Conservation (phyloP, 1,140 invertebrate species). For the Drosophila nebulosa region DNA sequence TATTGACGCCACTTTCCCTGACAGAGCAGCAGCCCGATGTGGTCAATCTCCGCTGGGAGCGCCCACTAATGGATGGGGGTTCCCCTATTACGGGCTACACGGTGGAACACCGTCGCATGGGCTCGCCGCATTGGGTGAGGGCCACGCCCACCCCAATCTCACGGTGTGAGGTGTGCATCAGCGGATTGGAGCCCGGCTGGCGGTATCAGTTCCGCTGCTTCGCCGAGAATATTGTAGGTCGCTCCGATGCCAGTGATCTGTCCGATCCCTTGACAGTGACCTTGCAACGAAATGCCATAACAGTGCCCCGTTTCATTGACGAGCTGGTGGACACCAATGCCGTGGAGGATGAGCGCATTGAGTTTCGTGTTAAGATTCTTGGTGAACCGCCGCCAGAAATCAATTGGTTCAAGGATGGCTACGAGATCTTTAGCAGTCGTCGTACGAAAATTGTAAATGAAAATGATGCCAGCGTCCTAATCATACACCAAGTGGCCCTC, state of each 20-base stretch:
- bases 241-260: conserved; percentile 89
- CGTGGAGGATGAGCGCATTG: conserved; percentile 90
- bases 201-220: conserved; percentile 94
- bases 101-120: conserved; percentile 90
- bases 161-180: conserved; percentile 87
- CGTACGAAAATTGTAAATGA: conserved; percentile 89
- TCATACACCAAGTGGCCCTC: conserved; percentile 90
- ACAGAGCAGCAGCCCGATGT: conserved; percentile 89
- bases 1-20: conserved; percentile 85
- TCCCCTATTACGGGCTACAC: conserved; percentile 92
- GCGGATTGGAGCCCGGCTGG: conserved; percentile 91
- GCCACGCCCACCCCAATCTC: conserved; percentile 87
- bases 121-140: conserved; percentile 89
- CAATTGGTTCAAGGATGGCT: conserved; percentile 96
- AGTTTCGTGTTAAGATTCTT: conserved; percentile 90
- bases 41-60: conserved; percentile 93
- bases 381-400: conserved; percentile 93
- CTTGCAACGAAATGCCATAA: conserved; percentile 85
- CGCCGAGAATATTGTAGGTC: conserved; percentile 92
- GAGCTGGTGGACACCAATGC: conserved; percentile 86
- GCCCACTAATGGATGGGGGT: conserved; percentile 91
- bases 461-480: conserved; percentile 88
- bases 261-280: conserved; percentile 90
- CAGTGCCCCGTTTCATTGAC: conserved; percentile 86
- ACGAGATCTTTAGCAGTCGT: conserved; percentile 91